Conservation (phyloP, 2,113 vertebrate species). For the Parus major region DNA sequence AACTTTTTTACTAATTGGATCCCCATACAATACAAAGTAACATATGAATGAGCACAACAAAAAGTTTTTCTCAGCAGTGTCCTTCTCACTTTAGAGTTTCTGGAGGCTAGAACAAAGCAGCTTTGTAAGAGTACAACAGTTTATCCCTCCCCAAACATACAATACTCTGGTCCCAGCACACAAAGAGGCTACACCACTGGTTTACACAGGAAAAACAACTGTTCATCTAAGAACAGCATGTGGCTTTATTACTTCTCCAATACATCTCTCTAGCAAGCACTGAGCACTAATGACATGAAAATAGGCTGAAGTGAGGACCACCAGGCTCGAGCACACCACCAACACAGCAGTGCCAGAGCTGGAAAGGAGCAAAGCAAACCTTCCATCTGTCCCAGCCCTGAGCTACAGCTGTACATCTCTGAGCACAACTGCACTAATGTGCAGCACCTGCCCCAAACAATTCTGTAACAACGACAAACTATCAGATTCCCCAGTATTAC, state of each 20-base stretch:
- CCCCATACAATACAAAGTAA: neutral
- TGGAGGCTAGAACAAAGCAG: neutral
- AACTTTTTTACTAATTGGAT: neutral
- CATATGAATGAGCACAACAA: neutral
- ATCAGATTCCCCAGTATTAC: neutral
- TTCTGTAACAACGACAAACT: neutral
- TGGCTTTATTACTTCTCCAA: neutral
- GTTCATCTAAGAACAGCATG: accelerated
- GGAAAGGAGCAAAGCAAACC: neutral
- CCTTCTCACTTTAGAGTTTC: neutral
- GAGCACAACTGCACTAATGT: accelerated
- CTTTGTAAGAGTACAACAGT: neutral
- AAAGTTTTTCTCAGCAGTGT: neutral
- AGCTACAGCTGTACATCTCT: neutral
- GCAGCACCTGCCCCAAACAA: neutral
- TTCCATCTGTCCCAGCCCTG: neutral
- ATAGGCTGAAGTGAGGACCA: neutral
- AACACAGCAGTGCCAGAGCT: accelerated
- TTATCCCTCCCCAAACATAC: accelerated
- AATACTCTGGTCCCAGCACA: neutral
- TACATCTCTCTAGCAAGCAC: neutral
- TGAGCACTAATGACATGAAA: neutral
- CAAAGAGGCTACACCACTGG: neutral
- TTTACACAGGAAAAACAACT: neutral
- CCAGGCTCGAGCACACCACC: neutral